Base-by-base conservation (phyloP, 2,797 vertebrate genomes). In the Podarcis lilfordi region DNA sequence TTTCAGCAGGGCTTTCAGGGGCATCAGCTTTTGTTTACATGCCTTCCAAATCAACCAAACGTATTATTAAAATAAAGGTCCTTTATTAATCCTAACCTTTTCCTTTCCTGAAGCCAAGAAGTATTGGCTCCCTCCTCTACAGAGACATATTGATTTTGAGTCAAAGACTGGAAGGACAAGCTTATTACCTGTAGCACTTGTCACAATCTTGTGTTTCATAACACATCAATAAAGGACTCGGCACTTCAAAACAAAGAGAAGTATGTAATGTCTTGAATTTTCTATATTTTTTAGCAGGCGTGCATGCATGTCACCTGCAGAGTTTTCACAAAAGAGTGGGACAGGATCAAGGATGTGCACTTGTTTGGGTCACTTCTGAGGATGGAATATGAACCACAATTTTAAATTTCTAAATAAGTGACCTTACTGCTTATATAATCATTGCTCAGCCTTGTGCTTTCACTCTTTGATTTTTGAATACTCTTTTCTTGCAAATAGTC, bases 231-330 rank as follows among this genome's bases (percentile, higher is more conserved):
- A 88, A 89, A 93, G 85, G 0, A 6, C 71, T 90, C 50, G 64
- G 32, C 29, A 79, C 82, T 72, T 81, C 43, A 83, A 37, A 91
- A 82, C 0, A 43, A 9, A 85, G 37, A 45, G 43, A 50, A 78
- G 89, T 85, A 83, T 78, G 84, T 93, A 92, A 91, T 86, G 71
- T 8, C 86, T 76, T 66, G 61, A 76, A 89, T 88, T 84, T 83
- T 50, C 81, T 88, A 68, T 87, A 64, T 90, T 80, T 68, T 32
- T 81, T 93, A 82, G 87, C 89, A 94, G 59, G 15, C 19, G 35
- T 61, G 50, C 37, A 35, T 35, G 72, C 75, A 79, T n/a, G 64
- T 35, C 29, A 61, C 43, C 59, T 40, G 69, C 27, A 86, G 43
- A 50, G 59, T 40, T 85, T 85, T 66, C 82, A 74, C 55, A 74